Conservation (phyloP, 2,888 invertebrate genomes). For the Cephonodes hylas region DNA sequence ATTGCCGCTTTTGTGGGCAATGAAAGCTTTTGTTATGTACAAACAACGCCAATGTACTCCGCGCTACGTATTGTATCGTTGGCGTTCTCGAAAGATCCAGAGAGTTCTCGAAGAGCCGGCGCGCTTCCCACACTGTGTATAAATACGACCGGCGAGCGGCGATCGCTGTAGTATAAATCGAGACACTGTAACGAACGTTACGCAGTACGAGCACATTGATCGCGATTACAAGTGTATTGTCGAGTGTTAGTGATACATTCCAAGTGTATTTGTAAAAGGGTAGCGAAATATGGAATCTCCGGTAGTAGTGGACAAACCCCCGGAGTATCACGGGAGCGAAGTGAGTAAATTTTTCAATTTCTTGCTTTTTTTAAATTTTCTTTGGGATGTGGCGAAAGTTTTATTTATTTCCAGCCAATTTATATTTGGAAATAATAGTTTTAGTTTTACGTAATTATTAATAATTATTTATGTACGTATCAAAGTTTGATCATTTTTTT, state of each 20-base stretch:
- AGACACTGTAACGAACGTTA: slow-evolving; percentile 50
- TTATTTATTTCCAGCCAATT: background rate
- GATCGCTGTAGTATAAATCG: slow-evolving; percentile 60
- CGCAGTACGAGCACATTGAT: slow-evolving; percentile 36
- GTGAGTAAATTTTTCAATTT: too few relatives aligned
- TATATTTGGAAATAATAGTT: background rate
- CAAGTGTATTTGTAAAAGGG: slow-evolving; percentile 45
- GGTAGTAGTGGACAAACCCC: slow-evolving; percentile 82
- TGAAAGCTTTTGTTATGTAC: background rate
- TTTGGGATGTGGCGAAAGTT: slow-evolving; percentile 8
- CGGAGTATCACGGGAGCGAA: slow-evolving; percentile 80
- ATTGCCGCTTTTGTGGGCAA: slow-evolving; percentile 23
- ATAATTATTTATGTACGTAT: too few relatives aligned
- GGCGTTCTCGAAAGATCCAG: slow-evolving; percentile 39
- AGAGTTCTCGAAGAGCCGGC: slow-evolving; percentile 56
- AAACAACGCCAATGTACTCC: background rate
- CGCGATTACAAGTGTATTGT: slow-evolving; percentile 29
- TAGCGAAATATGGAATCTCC: slow-evolving; percentile 79
- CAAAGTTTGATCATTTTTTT: too few relatives aligned
- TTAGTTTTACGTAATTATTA: too few relatives aligned
- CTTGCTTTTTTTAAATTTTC: slow-evolving; percentile 24
- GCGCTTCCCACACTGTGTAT: slow-evolving; percentile 53
- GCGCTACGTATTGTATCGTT: background rate
- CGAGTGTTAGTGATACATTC: slow-evolving; percentile 56
- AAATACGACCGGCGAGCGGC: slow-evolving; percentile 51